Evolutionary conservation across 2,113 vertebrate genomes (phyloP).

Genomic region (Mionectes macconnelli): DNA sequence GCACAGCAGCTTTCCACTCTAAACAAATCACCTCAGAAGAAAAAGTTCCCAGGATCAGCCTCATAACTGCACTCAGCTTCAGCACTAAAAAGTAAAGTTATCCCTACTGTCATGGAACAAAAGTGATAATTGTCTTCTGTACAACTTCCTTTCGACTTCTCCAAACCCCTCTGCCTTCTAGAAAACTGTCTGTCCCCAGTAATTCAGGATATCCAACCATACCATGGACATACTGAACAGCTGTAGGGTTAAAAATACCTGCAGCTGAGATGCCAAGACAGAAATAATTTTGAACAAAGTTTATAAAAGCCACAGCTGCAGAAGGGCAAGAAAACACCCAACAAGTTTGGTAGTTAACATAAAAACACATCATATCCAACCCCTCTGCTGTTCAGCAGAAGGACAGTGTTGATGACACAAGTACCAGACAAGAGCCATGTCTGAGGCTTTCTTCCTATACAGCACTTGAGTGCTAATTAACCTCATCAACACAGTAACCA

Average conservation of each 20-base stretch:
- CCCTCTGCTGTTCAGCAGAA: neutral
- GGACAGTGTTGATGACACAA: neutral
- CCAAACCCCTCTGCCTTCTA: neutral
- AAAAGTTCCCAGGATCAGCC: neutral
- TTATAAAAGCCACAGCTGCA: neutral
- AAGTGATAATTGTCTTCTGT: neutral
- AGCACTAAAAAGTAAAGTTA: neutral
- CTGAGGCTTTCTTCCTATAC: neutral
- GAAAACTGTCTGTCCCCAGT: neutral
- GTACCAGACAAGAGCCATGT: rapidly evolving
- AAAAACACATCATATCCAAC: rapidly evolving
- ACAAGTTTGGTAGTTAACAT: neutral
- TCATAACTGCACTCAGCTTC: neutral
- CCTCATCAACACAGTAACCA: neutral
- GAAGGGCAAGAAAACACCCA: neutral
- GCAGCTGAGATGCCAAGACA: neutral
- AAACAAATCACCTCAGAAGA: neutral
- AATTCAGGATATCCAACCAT: neutral
- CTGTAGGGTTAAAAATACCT: neutral
- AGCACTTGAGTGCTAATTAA: neutral
- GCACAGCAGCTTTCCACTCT: neutral
- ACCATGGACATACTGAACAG: neutral
- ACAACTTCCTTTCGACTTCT: neutral
- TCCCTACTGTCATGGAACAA: neutral
- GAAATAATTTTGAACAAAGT: neutral